Evolutionary conservation across 2,797 vertebrate species (phyloP).

Genomic region (Cygnus olor): DNA sequence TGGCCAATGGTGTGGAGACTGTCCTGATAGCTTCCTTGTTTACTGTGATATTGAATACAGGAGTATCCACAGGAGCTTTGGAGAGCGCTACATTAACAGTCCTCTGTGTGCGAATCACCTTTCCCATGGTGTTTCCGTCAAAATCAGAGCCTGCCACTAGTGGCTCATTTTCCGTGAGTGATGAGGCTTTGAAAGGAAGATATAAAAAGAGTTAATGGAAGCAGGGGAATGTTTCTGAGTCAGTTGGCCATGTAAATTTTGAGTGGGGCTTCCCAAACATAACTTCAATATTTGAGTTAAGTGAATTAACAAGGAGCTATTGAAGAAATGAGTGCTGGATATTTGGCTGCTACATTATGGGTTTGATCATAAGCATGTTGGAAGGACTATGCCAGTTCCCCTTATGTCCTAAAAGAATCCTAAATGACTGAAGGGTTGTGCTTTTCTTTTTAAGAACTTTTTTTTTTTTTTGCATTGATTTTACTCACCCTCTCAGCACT

Average conservation of each 20-base stretch:
- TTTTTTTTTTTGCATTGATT: background rate
- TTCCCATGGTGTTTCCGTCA: background rate
- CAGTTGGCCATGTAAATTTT: constrained; percentile 55
- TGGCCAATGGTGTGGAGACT: background rate
- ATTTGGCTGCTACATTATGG: constrained; percentile 43
- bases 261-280: constrained; percentile 58
- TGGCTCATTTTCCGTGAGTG: constrained; percentile 16
- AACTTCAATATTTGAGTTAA: constrained; percentile 58
- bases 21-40: background rate
- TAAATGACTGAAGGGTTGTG: background rate
- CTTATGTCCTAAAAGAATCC: background rate
- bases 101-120: background rate
- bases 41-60: background rate
- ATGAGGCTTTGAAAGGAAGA: constrained; percentile 54
- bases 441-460: background rate
- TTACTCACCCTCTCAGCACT: background rate
- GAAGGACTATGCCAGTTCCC: background rate
- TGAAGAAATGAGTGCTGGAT: constrained; percentile 40
- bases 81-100: background rate
- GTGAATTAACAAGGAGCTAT: constrained; percentile 64
- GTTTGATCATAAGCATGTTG: constrained; percentile 29
- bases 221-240: constrained; percentile 48
- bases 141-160: background rate
- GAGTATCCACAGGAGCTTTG: background rate
- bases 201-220: constrained; percentile 70